Base-by-base conservation (phyloP, 2,113 vertebrate genomes). In the Melanerpes aurifrons region DNA sequence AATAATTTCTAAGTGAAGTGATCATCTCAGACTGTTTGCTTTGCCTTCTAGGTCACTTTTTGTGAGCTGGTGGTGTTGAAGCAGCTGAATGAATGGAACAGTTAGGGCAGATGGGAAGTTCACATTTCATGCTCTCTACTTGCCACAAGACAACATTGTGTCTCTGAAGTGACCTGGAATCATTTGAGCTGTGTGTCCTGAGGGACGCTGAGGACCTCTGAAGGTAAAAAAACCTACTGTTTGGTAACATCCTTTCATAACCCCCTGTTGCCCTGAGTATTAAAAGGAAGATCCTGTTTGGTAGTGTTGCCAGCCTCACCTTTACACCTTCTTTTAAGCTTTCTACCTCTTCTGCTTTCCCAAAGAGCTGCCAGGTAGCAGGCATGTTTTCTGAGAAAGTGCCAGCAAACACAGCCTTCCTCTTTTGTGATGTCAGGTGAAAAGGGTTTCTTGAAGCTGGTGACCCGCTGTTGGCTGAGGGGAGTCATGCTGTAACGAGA, bases 1-100 rank as follows among this genome's bases (percentile, higher is more conserved):
- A 63, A 10, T 56, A 13, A 32, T 37, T 57, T 64, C 3, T 1
- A 12, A 53, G 10, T n/a, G 7, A 31, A 57, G 47, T 4, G 0
- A 8, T 43, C 11, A 4, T 31, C 12, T 70, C 16, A 4, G 7
- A 9, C 14, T 11, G 0, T 31, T 32, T 4, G 8, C 4, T 71
- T 89, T 83, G 57, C 22, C 67, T 56, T 90, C 8, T 57, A 95
- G 95, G 6, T 80, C 12, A 2, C 35, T 53, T 67, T 35, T 58
- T 17, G 57, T 25, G 81, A 56, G 0, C 43, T 24, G 79, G 24
- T 26, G 58, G 29, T 8, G 58, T 15, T 37, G 76, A 74, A 62
- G 76, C 57, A 61, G 4, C 32, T 29, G 82, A 75, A 90, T 91
- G 94, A 89, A 95, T 96, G 95, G 93, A 77, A 67, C 31, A 7